Evolutionary conservation across 2,797 vertebrate genomes (phyloP), one percentile per base, ranked within the genome.

Genomic region (Oryzias dopingdopingensis): DNA sequence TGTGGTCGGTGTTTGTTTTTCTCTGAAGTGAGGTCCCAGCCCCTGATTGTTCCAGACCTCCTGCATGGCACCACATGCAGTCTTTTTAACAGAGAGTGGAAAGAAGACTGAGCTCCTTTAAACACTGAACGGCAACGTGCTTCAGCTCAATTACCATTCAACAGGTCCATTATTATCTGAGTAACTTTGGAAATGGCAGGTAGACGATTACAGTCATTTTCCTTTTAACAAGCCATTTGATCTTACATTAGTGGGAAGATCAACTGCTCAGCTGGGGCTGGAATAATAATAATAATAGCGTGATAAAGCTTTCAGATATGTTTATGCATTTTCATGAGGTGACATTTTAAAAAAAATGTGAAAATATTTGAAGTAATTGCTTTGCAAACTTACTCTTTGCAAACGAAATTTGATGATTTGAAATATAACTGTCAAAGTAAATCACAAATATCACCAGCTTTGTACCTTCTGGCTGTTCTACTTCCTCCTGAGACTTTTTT

Each of bases 1-100:
- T 74, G 47, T 57, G 44, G 62, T 59, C 58, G 15, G 52, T 46
- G 63, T 76, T 78, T 82, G 79, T 80, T 83, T 79, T 85, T 72
- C 64, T 77, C 65, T 58, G 45, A 80, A 59, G 49, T 56, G 59
- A 81, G 81, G 83, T 85, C 79, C 80, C 49, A 52, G 62, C 37
- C 48, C 55, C 59, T 62, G 77, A 73, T 76, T 80, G 79, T 85
- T 84, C 64, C 68, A 72, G 74, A 73, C 71, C 79, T 65, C 80
- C 81, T 50, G 63, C 6, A 4, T 23, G 17, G 77, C 73, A 60
- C 74, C 55, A 29, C 72, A 80, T 67, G 81, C 41, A 22, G 67
- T 70, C 64, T 12, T 20, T 49, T 70, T 70, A 54, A 57, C 43
- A 46, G 56, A 77, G 53, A 17, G 48, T 37, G 14, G 7, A 20